Percentiles rank a stretch among this genome's conserved stretches.
phyloP scores from a whole-genome alignment of 2,113 vertebrate species.

The Anguilla rostrata region DNA sequence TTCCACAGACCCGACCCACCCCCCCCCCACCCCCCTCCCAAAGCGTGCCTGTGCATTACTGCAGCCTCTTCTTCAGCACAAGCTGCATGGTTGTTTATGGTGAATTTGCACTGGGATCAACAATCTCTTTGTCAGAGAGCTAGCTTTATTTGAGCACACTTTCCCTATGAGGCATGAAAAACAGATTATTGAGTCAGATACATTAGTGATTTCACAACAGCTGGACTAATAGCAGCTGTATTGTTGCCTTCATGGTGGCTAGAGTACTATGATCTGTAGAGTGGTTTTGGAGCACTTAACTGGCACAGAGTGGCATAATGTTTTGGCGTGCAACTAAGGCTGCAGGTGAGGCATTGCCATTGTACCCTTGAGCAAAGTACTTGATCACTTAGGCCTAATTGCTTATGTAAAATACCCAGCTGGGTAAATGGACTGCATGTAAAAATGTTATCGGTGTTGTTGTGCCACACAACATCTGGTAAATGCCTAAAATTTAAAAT shows the following conservation, averaged over 20 bases:
- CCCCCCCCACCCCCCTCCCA: too few relatives aligned
- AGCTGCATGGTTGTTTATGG: neutral
- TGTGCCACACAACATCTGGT: too few relatives aligned
- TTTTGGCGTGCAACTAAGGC: too few relatives aligned
- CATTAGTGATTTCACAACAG: neutral
- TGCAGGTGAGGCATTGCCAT: too few relatives aligned
- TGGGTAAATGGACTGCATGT: too few relatives aligned
- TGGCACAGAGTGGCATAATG: too few relatives aligned
- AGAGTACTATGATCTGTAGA: neutral
- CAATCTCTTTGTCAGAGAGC: neutral
- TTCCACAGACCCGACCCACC: neutral
- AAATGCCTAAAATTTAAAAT: too few relatives aligned
- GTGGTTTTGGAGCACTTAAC: neutral
- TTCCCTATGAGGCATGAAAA: neutral
- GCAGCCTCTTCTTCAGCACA: neutral
- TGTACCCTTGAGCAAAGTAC: too few relatives aligned
- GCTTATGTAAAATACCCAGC: too few relatives aligned
- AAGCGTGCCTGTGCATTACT: neutral
- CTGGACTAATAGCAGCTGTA: neutral
- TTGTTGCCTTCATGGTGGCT: neutral
- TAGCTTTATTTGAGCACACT: neutral
- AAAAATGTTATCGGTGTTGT: too few relatives aligned
- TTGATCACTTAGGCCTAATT: too few relatives aligned
- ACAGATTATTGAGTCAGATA: neutral
- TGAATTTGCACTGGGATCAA: neutral